Evolutionary conservation across 2,797 vertebrate species (phyloP).

Genomic region (Falco columbarius): DNA sequence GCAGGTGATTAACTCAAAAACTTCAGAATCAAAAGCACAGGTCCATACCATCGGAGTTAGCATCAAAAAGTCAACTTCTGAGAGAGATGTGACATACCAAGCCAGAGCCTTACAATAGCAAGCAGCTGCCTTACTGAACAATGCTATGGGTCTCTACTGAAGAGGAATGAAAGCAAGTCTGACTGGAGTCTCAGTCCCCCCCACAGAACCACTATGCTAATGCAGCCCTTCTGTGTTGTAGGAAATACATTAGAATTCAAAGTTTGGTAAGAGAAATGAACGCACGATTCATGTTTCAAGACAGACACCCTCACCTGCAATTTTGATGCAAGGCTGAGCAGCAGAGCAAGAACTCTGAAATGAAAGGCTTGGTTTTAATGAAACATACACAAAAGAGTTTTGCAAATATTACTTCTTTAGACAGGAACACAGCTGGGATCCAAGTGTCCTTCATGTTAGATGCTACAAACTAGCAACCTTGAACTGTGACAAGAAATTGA

Average conservation of each 20-base stretch:
- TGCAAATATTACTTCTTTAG: neutral
- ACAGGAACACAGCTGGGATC: neutral
- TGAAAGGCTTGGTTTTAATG: neutral
- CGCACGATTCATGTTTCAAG: neutral
- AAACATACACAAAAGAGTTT: neutral
- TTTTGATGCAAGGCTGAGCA: neutral
- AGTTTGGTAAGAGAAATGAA: neutral
- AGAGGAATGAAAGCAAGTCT: constrained; percentile 30
- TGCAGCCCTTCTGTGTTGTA: neutral
- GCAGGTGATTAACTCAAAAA: constrained; percentile 9
- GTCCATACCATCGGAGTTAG: neutral
- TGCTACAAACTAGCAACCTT: neutral
- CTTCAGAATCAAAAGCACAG: constrained; percentile 4
- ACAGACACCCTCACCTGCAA: neutral
- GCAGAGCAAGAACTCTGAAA: constrained; percentile 14
- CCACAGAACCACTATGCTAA: constrained; percentile 17
- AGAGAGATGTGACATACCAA: neutral
- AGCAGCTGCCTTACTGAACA: constrained; percentile 36
- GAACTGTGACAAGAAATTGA: neutral
- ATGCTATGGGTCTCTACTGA: constrained; percentile 26
- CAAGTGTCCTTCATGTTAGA: neutral
- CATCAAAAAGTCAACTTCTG: neutral
- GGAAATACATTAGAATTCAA: neutral
- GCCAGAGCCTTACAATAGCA: neutral
- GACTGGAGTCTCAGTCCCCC: neutral